Conservation (phyloP, 2,797 vertebrate species). For the Xerus rutilus region DNA sequence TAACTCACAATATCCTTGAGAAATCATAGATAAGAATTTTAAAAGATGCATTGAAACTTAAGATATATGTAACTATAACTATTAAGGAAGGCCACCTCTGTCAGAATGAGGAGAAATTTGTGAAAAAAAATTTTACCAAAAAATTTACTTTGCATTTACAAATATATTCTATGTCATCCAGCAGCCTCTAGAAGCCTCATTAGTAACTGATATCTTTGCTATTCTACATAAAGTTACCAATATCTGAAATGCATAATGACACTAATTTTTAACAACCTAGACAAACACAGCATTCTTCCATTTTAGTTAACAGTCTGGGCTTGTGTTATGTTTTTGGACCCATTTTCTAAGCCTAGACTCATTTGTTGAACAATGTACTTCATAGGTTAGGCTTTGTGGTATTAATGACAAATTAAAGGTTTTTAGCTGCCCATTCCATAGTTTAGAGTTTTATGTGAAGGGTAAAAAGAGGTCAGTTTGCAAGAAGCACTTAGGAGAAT, state of each 20-base stretch:
- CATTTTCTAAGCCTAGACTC: not conserved
- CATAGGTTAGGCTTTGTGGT: not conserved
- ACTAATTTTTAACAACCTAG: not conserved
- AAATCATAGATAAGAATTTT: slow-evolving; percentile 32
- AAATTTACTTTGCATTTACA: not conserved
- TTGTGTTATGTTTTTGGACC: not conserved
- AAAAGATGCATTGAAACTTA: not conserved
- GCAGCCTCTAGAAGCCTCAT: not conserved
- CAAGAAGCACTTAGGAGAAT: slow-evolving; percentile 18
- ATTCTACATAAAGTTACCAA: slow-evolving; percentile 23
- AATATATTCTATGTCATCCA: not conserved
- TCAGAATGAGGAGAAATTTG: slow-evolving; percentile 5
- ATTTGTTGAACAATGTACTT: not conserved
- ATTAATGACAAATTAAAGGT: slow-evolving; percentile 9
- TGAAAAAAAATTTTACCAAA: slow-evolving; percentile 28
- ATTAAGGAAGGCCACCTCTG: not conserved
- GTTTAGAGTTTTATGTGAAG: slow-evolving; percentile 11
- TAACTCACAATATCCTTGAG: not conserved
- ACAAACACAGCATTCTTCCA: not conserved
- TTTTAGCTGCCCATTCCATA: not conserved
- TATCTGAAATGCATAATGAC: not conserved
- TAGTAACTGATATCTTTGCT: not conserved
- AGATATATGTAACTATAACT: not conserved
- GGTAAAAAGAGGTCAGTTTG: slow-evolving; percentile 19
- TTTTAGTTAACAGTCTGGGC: not conserved